Base-by-base conservation (phyloP, 2,888 invertebrate species). In the Agonopterix alstromeriana region DNA sequence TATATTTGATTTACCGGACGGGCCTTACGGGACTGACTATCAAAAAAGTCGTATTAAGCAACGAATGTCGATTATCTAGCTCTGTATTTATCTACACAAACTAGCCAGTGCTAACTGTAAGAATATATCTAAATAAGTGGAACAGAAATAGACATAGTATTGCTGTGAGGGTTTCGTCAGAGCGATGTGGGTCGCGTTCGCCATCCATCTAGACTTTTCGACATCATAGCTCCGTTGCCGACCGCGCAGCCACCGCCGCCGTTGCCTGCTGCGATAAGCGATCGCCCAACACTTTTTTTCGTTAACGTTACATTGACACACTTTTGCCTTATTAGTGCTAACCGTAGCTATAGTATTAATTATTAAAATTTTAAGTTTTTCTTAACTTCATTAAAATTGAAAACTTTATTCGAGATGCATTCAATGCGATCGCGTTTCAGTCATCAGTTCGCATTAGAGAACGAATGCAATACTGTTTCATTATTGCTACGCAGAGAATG, bases 251-350 rank as follows among this genome's bases (percentile, higher is more conserved):
- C n/a, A n/a, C 38, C n/a, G 38, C 38, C 10, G 38, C 38, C 12
- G 41, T 8, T 11, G 56, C 58, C 53, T 61, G 55, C 55, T 53
- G 61, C 66, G 60, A 67, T 69, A 69, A 70, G 61, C 70, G 65
- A 65, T 63, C 61, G 58, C 59, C 64, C 61, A 63, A 61, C 65
- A 63, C 60, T 71, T 70, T 73, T 70, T 67, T 66, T 71, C 65
- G 63, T 70, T 72, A 70, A 73, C 68, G 67, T 70, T 75, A 71
- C 70, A 76, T 74, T 75, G 74, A 71, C 75, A 73, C 55, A 74
- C 63, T 66, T 70, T 53, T 46, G 52, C 53, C 8, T 42, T 42
- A 54, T 56, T 54, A 48, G 36, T 11, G 43, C 59, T 59, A 56
- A 60, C 55, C 14, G 14, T 59, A 54, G 54, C 53, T 50, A n/a